Conservation (phyloP, 2,113 vertebrate species). For the Gasterosteus aculeatus region DNA sequence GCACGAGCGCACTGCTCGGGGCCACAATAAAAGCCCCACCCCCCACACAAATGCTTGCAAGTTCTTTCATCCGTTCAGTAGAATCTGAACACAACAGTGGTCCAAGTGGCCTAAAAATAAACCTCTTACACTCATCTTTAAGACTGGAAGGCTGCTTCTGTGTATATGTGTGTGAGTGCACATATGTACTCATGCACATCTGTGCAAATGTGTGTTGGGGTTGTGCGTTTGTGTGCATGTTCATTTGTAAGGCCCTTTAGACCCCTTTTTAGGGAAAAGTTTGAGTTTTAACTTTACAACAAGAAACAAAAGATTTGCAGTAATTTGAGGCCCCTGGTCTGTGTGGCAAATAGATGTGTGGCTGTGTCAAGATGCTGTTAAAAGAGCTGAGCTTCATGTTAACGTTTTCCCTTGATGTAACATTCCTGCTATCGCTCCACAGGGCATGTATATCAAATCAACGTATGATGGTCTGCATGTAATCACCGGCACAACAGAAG, state of each 20-base stretch:
- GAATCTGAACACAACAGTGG: constrained; percentile 70
- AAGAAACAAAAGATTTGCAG: constrained; percentile 38
- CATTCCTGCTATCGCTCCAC: constrained; percentile 10
- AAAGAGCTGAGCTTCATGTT: background rate
- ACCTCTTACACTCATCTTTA: constrained; percentile 64
- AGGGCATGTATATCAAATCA: constrained; percentile 98
- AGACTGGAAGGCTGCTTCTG: constrained; percentile 58
- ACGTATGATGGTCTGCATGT: constrained; percentile 95
- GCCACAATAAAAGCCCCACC: constrained; percentile 60
- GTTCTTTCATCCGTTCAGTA: constrained; percentile 73
- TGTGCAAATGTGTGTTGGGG: constrained; percentile 7
- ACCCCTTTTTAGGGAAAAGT: constrained; percentile 48
- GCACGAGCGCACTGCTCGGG: constrained; percentile 55
- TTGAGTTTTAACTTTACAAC: constrained; percentile 17
- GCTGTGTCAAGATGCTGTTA: constrained; percentile 10
- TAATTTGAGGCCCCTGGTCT: constrained; percentile 4
- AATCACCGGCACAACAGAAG: constrained; percentile 95
- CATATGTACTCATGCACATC: constrained; percentile 19
- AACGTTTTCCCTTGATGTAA: constrained; percentile 11
- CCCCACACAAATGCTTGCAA: constrained; percentile 52
- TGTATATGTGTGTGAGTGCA: constrained; percentile 32
- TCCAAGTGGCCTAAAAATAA: constrained; percentile 77
- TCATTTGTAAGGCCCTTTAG: constrained; percentile 47
- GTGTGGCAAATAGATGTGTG: constrained; percentile 15
- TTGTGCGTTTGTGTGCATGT: constrained; percentile 29